phyloP scores from a whole-genome alignment of 2,113 vertebrate species.

The Gopherus evgoodei region DNA sequence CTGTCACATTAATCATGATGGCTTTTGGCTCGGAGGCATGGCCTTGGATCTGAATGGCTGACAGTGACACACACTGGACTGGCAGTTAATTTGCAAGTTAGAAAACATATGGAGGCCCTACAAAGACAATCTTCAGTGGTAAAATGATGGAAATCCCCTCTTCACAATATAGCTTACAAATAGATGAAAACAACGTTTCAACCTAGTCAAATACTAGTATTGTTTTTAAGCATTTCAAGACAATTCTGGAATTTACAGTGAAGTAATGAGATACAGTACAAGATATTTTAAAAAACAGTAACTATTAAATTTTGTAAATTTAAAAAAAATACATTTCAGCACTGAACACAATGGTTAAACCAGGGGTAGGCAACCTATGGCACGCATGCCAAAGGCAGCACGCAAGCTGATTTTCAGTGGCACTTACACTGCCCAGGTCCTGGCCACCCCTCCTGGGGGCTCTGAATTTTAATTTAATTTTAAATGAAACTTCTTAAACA shows the following conservation, averaged over 20 bases:
- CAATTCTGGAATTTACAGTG: neutral
- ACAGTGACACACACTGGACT: conserved; percentile 28
- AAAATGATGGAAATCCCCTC: conserved; percentile 52
- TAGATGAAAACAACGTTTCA: conserved; percentile 40
- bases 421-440: no score
- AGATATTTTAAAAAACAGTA: neutral
- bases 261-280: neutral
- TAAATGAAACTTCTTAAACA: no score
- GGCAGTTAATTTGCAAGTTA: conserved; percentile 59
- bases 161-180: conserved; percentile 26
- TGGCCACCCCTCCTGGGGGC: no score
- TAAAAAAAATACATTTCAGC: neutral
- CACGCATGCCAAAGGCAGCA: no score
- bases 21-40: conserved; percentile 36
- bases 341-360: neutral
- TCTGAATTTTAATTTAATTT: no score
- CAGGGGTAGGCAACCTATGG: no score
- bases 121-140: conserved; percentile 42
- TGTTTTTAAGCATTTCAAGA: neutral
- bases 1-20: conserved; percentile 48
- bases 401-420: no score
- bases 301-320: neutral
- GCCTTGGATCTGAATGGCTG: conserved; percentile 44
- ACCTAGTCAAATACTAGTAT: neutral
- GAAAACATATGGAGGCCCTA: conserved; percentile 45